Conservation (phyloP, 2,888 invertebrate species). For the Agelastica alni region DNA sequence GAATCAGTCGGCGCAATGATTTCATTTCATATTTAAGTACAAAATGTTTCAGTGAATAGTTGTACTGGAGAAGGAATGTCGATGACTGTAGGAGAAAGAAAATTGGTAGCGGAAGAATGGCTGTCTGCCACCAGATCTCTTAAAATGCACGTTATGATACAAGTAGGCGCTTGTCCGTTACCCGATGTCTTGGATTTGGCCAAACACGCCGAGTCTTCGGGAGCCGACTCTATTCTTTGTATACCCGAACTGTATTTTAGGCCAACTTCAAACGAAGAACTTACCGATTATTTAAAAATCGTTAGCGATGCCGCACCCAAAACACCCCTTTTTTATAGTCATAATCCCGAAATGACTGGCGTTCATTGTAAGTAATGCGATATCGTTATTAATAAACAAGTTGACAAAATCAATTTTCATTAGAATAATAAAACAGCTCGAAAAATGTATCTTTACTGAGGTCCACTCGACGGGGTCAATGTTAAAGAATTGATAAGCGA, state of each 20-base stretch:
- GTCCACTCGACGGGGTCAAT: no score
- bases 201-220: slow-evolving; percentile 66
- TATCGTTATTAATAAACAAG: no score
- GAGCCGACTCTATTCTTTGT: slow-evolving; percentile 71
- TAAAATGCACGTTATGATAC: slow-evolving; percentile 68
- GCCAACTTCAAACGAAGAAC: slow-evolving; percentile 63
- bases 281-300: slow-evolving; percentile 68
- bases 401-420: no score
- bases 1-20: no score
- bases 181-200: slow-evolving; percentile 73
- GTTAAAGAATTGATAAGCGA: no score
- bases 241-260: slow-evolving; percentile 79
- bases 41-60: slow-evolving; percentile 67
- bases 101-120: slow-evolving; percentile 69
- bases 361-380: slow-evolving; percentile 75
- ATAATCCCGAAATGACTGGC: slow-evolving; percentile 74
- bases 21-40: not conserved
- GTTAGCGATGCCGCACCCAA: slow-evolving; percentile 57
- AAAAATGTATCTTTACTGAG: no score
- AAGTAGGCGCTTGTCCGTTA: slow-evolving; percentile 72
- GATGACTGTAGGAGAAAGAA: slow-evolving; percentile 70
- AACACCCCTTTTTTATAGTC: slow-evolving; percentile 81
- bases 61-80: slow-evolving; percentile 78
- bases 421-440: no score
- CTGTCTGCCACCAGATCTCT: slow-evolving; percentile 60